Base-by-base conservation (phyloP, 2,888 invertebrate genomes). In the Leptinotarsa haldemani region DNA sequence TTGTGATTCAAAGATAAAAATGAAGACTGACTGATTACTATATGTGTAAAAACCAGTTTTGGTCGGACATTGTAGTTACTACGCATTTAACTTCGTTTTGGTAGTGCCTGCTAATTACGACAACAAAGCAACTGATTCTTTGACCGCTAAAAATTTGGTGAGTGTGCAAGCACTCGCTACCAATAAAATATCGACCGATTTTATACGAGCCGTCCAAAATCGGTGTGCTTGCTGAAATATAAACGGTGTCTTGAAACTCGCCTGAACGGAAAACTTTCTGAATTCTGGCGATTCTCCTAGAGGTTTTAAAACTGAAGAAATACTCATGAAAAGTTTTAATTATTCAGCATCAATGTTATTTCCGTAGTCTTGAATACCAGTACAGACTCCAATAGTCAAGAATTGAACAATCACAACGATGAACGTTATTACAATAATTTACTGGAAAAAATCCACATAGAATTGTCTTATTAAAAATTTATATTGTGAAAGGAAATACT, bases 201-300 rank as follows among this genome's bases (percentile, higher is more conserved):
- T n/a, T n/a, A n/a, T n/a, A n/a, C n/a, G n/a, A n/a, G n/a, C n/a
- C n/a, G n/a, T n/a, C n/a, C n/a, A n/a, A n/a, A n/a, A n/a, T n/a
- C n/a, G n/a, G n/a, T n/a, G n/a, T n/a, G n/a, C 12, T 56, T 56
- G 3, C 56, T 56, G 56, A 56, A 56, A 56, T 56, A 22, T 56
- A 15, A 22, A 56, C 20, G 22, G 22, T 13, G 56, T 56, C 56
- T 56, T 56, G 56, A 13, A 56, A 56, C 56, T 56, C 56, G 1
- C 20, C 20, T 20, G 22, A 22, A 56, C 4, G 18, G 22, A 56
- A 22, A 56, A 56, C 22, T 56, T 56, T 22, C 15, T 56, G 22
- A 56, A 56, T 56, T 22, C 22, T 18, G 56, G 20, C 56, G 20
- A 56, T 20, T 56, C 56, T 56, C 20, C 20, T 56, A 9, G 18